A percentile compares a stretch with the other conserved stretches of the same genome.
These are phyloP conservation scores for Crossoptilon crossoptilon DNA, from an alignment of 2,797 vertebrate species.

Conservation along the genomic window DNA sequence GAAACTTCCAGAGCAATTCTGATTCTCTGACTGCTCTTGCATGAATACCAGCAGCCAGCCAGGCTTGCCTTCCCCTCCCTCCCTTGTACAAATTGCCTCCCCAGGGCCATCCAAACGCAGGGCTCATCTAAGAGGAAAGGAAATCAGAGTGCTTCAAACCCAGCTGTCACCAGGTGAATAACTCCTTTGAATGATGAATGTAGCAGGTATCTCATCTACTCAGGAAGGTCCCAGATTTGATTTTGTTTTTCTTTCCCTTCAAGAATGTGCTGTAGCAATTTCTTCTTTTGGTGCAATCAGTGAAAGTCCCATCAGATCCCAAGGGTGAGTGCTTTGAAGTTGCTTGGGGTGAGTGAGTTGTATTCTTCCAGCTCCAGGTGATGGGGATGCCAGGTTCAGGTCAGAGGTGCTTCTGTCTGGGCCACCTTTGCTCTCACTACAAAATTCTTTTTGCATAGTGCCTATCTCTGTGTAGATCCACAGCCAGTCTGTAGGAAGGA, in stretches of 20 bases:
- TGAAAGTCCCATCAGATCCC: background rate
- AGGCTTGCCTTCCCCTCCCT: background rate
- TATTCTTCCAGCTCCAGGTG: background rate
- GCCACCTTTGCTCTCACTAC: background rate
- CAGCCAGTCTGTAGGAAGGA: background rate
- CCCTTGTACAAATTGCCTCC: constrained; percentile 45
- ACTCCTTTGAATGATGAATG: constrained; percentile 18
- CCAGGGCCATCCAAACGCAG: constrained; percentile 20
- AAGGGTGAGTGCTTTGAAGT: background rate
- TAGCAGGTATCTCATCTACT: constrained; percentile 25
- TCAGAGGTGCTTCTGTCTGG: background rate
- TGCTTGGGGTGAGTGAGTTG: background rate
- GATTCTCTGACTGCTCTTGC: constrained; percentile 11
- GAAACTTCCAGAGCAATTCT: background rate
- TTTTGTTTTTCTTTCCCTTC: constrained; percentile 26
- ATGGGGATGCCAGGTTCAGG: background rate
- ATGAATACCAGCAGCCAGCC: constrained; percentile 20
- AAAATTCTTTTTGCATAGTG: background rate
- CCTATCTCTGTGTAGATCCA: background rate
- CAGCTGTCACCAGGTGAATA: background rate
- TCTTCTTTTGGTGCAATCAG: background rate
- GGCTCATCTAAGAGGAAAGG: constrained; percentile 14
- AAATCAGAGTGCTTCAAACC: constrained; percentile 34
- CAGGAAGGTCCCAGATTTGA: constrained; percentile 17
- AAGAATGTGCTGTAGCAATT: background rate